A percentile compares a stretch with the other conserved stretches of the same genome.
Conservation (phyloP, 2,888 invertebrate species). For the Pomacea canaliculata region DNA sequence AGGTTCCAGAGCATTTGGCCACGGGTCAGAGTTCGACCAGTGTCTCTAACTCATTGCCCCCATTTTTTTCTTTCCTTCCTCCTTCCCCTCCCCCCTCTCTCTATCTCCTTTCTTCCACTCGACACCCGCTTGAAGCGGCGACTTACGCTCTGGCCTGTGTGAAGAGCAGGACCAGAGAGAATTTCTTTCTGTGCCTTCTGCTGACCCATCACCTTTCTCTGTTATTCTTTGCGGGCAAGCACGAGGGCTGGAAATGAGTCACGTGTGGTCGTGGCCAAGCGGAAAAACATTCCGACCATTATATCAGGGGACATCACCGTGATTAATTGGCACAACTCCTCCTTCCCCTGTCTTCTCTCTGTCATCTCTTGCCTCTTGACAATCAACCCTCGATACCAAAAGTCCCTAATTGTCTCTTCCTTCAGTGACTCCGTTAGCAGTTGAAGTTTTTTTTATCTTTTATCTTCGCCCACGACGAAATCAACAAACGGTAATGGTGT, state of each 20-base stretch:
- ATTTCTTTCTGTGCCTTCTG: neutral
- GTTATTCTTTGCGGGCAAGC: constrained; percentile 11
- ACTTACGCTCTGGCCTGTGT: neutral
- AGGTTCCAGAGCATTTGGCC: neutral
- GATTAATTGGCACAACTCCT: constrained; percentile 11
- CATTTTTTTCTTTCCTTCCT: neutral
- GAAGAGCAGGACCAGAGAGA: neutral
- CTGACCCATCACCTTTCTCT: neutral
- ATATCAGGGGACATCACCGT: constrained; percentile 2
- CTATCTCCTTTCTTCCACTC: neutral
- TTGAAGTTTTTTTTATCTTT: no score
- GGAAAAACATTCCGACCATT: constrained; percentile 9
- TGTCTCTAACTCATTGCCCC: neutral
- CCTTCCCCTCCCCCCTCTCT: neutral
- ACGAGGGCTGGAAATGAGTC: constrained; percentile 9
- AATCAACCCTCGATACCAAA: neutral
- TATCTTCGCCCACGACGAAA: no score
- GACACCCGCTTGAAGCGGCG: neutral
- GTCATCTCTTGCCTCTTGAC: neutral
- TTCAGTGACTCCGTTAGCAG: neutral
- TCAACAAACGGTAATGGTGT: no score
- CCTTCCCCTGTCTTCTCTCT: neutral
- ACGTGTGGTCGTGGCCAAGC: neutral
- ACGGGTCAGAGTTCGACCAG: neutral
- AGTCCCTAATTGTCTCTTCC: neutral